phyloP scores from a whole-genome alignment of 2,888 invertebrate genomes.

The Xestia c-nigrum region DNA sequence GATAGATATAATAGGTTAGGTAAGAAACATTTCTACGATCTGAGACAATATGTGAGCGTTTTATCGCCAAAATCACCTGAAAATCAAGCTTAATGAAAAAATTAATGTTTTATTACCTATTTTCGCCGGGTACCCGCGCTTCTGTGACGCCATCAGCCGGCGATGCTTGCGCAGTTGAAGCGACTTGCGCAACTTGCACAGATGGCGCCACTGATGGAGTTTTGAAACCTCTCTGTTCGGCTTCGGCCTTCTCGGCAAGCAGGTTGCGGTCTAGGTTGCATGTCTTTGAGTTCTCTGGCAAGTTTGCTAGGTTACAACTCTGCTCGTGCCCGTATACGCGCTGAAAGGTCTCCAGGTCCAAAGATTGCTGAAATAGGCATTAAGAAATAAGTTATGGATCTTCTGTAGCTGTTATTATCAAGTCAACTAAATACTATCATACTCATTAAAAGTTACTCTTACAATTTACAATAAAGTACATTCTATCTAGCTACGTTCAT shows the following conservation, averaged over 20 bases:
- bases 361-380: constrained; percentile 75
- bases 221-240: constrained; percentile 37
- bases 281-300: constrained; percentile 69
- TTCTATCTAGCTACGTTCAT: constrained; percentile 6
- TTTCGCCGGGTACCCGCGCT: constrained; percentile 21
- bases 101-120: constrained; percentile 13
- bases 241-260: constrained; percentile 68
- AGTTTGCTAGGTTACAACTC: constrained; percentile 66
- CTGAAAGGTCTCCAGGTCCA: constrained; percentile 81
- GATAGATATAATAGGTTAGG: background rate
- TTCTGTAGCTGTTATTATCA: background rate
- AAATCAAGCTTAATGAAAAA: background rate
- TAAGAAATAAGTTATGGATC: background rate
- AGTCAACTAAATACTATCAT: background rate
- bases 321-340: constrained; percentile 70
- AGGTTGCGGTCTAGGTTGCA: constrained; percentile 80
- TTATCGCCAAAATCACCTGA: background rate
- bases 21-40: background rate
- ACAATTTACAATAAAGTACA: background rate
- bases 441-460: background rate
- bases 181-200: constrained; percentile 21
- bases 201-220: constrained; percentile 21
- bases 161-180: background rate
- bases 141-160: constrained; percentile 1
- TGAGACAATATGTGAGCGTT: background rate